A percentile compares a stretch with the other conserved stretches of the same genome.
Conservation (phyloP, 23 tunicate genomes). For the Halocynthia aurantium region DNA sequence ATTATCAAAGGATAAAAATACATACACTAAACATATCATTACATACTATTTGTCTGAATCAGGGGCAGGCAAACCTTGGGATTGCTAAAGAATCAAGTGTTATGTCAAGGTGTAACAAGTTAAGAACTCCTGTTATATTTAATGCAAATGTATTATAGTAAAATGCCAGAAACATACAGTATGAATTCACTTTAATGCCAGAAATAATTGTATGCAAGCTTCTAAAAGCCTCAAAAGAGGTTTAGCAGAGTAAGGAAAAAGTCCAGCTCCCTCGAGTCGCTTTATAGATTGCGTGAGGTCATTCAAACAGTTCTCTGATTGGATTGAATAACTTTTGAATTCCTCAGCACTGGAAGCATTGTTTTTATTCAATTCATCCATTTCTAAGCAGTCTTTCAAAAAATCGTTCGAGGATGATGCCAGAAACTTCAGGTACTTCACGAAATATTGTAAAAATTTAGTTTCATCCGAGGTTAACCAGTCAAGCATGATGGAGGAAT, state of each 20-base stretch:
- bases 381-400: not conserved
- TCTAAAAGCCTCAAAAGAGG: slow-evolving; percentile 22
- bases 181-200: too few species aligned
- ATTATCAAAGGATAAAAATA: too few species aligned
- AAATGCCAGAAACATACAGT: too few species aligned
- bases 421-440: slow-evolving; percentile 29
- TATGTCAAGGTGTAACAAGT: too few species aligned
- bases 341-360: not conserved
- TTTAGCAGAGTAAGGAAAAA: slow-evolving; percentile 25
- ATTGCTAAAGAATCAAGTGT: too few species aligned
- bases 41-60: too few species aligned
- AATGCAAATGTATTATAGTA: too few species aligned
- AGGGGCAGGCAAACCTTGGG: too few species aligned
- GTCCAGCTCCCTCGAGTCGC: not conserved
- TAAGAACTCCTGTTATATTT: too few species aligned
- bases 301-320: not conserved
- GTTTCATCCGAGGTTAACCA: slow-evolving; percentile 69
- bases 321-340: not conserved
- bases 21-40: too few species aligned
- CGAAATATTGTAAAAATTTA: slow-evolving; percentile 38
- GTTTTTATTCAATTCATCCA: not conserved
- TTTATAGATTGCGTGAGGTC: slow-evolving; percentile 9
- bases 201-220: not conserved
- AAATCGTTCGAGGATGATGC: slow-evolving; percentile 6
- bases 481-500: slow-evolving; percentile 51